phyloP scores from a whole-genome alignment of 2,888 invertebrate species.

The Notocelia uddmanniana region DNA sequence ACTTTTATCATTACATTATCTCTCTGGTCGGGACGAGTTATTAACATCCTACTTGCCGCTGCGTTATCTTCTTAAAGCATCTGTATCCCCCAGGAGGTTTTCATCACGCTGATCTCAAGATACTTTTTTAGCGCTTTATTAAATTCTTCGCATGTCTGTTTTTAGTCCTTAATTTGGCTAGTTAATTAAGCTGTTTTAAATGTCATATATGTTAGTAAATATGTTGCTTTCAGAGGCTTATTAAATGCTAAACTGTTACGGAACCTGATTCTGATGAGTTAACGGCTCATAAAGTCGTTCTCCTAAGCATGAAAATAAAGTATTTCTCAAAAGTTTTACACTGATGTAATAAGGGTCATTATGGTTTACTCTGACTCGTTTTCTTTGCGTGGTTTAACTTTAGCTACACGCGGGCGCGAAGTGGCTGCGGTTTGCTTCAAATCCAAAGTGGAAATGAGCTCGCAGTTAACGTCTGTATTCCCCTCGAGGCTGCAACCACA shows the following conservation, averaged over 20 bases:
- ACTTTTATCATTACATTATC: constrained; percentile 27
- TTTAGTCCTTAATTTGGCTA: not conserved
- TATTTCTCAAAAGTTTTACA: not conserved
- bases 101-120: constrained; percentile 19
- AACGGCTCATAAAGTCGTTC: constrained; percentile 55
- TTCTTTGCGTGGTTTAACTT: constrained; percentile 41
- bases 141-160: constrained; percentile 9
- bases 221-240: not conserved
- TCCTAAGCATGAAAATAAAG: constrained; percentile 12
- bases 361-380: constrained; percentile 19
- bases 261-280: constrained; percentile 52
- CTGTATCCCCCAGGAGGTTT: constrained; percentile 10
- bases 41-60: constrained; percentile 24
- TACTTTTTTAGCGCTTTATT: constrained; percentile 8
- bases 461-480: constrained; percentile 68
- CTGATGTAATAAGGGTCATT: constrained; percentile 6
- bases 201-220: not conserved
- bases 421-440: constrained; percentile 73
- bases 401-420: constrained; percentile 57
- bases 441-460: constrained; percentile 76
- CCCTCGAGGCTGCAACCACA: constrained; percentile 71
- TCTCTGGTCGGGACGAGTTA: not conserved
- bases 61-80: constrained; percentile 18
- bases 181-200: not conserved
- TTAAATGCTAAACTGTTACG: constrained; percentile 47